phyloP scores from a whole-genome alignment of 2,113 vertebrate species.

The Neogobius melanostomus region DNA sequence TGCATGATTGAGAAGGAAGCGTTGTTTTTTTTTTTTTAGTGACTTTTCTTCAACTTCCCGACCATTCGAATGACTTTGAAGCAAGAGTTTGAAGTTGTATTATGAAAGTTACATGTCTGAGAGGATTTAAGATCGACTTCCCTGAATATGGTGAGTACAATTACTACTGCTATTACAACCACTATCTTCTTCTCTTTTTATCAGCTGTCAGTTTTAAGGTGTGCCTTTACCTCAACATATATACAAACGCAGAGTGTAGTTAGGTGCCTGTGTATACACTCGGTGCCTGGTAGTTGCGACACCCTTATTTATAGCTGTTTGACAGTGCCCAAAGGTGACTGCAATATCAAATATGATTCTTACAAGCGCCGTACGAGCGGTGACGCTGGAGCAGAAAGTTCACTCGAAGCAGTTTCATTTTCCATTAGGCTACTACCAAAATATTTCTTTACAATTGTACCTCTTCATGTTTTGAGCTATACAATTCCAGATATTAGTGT shows the following conservation, averaged over 20 bases:
- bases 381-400: conserved; percentile 64
- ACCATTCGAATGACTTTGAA: conserved; percentile 78
- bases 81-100: conserved; percentile 82
- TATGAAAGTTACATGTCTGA: conserved; percentile 99
- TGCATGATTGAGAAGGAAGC: conserved; percentile 84
- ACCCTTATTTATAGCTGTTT: conserved; percentile 80
- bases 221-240: conserved; percentile 68
- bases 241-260: conserved; percentile 68
- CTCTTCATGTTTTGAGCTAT: conserved; percentile 10
- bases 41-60: conserved; percentile 66
- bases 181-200: conserved; percentile 54
- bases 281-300: conserved; percentile 63
- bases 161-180: conserved; percentile 67
- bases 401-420: conserved; percentile 74
- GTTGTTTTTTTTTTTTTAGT: conserved; percentile 73
- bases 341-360: conserved; percentile 73
- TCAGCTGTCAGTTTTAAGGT: conserved; percentile 69
- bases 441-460: neutral
- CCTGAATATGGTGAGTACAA: conserved; percentile 97
- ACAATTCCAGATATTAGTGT: conserved; percentile 58
- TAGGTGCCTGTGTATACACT: conserved; percentile 60
- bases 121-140: conserved; percentile 98
- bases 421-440: conserved; percentile 52
- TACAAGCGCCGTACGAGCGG: conserved; percentile 32
- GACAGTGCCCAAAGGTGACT: conserved; percentile 74